Base-by-base conservation (phyloP, 2,888 invertebrate species). In the Eumerus sabulonum region DNA sequence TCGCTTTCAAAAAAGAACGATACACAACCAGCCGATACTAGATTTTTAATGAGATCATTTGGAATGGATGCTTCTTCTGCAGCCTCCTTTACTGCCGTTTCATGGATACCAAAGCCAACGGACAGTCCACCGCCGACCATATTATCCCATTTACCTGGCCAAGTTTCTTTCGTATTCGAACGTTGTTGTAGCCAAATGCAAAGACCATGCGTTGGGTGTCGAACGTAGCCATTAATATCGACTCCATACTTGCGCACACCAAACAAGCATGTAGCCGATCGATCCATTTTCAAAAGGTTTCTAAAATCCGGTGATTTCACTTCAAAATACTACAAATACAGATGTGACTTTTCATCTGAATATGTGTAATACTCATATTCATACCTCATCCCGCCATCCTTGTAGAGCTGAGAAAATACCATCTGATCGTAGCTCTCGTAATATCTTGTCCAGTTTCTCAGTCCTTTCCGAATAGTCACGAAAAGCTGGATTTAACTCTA, bases 91-190 rank as follows among this genome's bases (percentile, higher is more conserved):
- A 94, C 92, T 38, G 96, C 96, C 57, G 98, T 98, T 89, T 98
- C 96, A 84, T 94, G 90, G 74, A 97, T 94, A 50, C 95, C 94
- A 89, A 93, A 94, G 13, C 97, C 97, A 47, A 96, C 96, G 19
- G 96, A 95, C 57, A 98, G 88, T 2, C 98, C 98, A 60, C 98
- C 98, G 82, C 96, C 96, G 42, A 97, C 97, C 93, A 98, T 96
- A 87, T 97, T 97, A 88, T 98, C 98, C 94, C 96, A 95, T 90
- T 95, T 96, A 44, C 93, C 96, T 76, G 98, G 98, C 95, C 97
- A 98, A 44, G 98, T 98, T 89, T 96, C 96, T 90, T 98, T 98
- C 59, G 94, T 96, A 79, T 94, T 92, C 82, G 97, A 95, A 85
- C 98, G 91, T 86, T 95, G 95, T 88, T 97, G 98, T 84, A 98